Conservation (phyloP, 2,797 vertebrate species). For the Sebastes kiyomatsui region DNA sequence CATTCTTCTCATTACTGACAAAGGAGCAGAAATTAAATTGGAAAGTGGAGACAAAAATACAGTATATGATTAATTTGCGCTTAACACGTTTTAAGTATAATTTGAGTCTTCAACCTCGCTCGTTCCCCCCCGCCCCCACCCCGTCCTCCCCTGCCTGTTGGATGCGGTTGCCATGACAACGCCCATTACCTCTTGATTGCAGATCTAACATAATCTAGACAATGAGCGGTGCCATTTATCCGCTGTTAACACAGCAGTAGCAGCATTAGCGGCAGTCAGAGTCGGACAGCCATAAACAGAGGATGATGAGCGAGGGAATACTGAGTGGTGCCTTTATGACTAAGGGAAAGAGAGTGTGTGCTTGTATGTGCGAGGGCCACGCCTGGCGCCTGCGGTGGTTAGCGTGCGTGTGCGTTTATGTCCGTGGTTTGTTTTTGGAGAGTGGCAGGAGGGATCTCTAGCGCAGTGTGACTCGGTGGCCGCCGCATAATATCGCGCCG, state of each 20-base stretch:
- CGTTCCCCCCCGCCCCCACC: too few species aligned
- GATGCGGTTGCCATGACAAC: constrained; percentile 61
- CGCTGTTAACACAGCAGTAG: constrained; percentile 49
- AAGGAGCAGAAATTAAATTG: neutral
- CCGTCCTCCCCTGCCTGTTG: constrained; percentile 14
- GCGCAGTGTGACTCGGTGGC: neutral
- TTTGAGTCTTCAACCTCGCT: neutral
- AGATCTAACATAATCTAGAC: constrained; percentile 57
- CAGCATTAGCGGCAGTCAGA: constrained; percentile 36
- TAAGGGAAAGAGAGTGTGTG: neutral
- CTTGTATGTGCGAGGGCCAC: neutral
- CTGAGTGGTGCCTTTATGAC: neutral
- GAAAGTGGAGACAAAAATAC: neutral
- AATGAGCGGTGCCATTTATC: constrained; percentile 56
- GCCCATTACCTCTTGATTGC: constrained; percentile 63
- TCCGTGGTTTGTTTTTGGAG: neutral
- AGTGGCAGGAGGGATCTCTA: neutral
- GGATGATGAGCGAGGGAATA: constrained; percentile 2
- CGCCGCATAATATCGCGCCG: neutral
- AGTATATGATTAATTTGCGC: neutral
- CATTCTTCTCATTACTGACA: neutral
- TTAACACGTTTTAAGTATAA: neutral
- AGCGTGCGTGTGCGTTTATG: neutral
- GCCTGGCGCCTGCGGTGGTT: neutral
- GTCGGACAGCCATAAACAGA: constrained; percentile 10